Conservation (phyloP, 2,797 vertebrate species). For the Catharus ustulatus region DNA sequence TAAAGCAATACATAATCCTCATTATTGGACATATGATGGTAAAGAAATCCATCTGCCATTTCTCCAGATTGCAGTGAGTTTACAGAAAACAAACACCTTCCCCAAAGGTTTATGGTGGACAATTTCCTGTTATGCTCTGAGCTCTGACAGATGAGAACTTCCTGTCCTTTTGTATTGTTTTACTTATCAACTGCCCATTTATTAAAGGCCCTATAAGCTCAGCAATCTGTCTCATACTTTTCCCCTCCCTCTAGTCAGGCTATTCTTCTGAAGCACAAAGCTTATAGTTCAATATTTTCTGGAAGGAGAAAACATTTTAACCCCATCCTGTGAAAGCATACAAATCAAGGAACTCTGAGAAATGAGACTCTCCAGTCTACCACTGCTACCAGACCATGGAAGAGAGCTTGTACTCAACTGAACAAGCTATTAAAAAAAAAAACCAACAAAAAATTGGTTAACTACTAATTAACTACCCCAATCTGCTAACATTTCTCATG, state of each 20-base stretch:
- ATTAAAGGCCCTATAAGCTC: conserved; percentile 69
- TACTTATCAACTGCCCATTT: conserved; percentile 75
- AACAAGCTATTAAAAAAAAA: neutral
- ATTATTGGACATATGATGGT: neutral
- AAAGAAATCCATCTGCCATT: conserved; percentile 55
- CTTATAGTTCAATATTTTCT: conserved; percentile 26
- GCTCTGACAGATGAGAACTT: conserved; percentile 73
- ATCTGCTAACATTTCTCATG: neutral
- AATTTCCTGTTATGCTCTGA: conserved; percentile 74
- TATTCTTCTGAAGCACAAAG: conserved; percentile 69
- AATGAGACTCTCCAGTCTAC: neutral
- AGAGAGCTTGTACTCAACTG: neutral
- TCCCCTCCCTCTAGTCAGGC: conserved; percentile 36
- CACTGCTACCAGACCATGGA: neutral
- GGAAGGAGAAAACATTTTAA: neutral
- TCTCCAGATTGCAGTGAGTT: conserved; percentile 26
- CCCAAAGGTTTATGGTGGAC: conserved; percentile 58
- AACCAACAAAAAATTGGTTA: no score
- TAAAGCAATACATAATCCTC: neutral
- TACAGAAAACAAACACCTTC: conserved; percentile 56
- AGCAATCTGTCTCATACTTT: conserved; percentile 45
- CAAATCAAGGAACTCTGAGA: neutral
- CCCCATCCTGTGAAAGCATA: neutral
- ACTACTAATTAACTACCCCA: neutral
- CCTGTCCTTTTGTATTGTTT: conserved; percentile 72